These are phyloP conservation scores for Gari tellinella DNA, from an alignment of 2,888 invertebrate species.

Conservation along the genomic window DNA sequence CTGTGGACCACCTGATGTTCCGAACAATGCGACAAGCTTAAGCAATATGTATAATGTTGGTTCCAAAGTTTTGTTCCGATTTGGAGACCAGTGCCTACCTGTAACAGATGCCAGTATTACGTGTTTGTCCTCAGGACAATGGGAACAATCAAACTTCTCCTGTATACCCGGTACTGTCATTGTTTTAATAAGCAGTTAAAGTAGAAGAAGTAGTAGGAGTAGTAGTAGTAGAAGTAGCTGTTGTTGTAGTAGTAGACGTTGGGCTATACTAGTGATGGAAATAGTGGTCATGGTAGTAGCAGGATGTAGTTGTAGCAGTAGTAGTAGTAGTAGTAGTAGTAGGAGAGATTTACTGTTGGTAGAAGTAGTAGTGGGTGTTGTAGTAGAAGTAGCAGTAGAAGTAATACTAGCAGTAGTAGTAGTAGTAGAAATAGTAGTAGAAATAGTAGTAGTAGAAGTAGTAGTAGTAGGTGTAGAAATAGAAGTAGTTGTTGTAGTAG, in stretches of 20 bases:
- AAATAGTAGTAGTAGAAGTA: slow-evolving; percentile 29
- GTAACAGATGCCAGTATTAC: too few relatives aligned
- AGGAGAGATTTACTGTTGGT: neutral
- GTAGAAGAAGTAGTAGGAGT: slow-evolving; percentile 10
- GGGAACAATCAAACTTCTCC: too few relatives aligned
- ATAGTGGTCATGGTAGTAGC: slow-evolving; percentile 10
- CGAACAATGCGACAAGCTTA: too few relatives aligned
- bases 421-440: slow-evolving; percentile 21
- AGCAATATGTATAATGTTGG: too few relatives aligned
- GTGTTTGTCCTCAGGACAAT: too few relatives aligned
- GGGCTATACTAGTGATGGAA: too few relatives aligned
- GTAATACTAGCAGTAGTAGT: slow-evolving; percentile 18
- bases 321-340: slow-evolving; percentile 15
- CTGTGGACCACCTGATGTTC: too few relatives aligned
- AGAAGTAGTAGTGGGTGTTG: slow-evolving; percentile 6
- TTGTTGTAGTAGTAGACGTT: slow-evolving; percentile 14
- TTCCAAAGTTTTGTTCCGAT: too few relatives aligned
- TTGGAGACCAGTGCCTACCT: too few relatives aligned
- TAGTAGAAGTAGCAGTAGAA: slow-evolving; percentile 9
- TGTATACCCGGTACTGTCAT: too few relatives aligned
- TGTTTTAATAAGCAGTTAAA: too few relatives aligned
- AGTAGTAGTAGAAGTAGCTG: slow-evolving; percentile 3
- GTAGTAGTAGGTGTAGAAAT: slow-evolving; percentile 27
- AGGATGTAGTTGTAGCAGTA: slow-evolving; percentile 10
- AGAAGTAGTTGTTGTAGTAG: slow-evolving; percentile 12